Evolutionary conservation across 2,113 vertebrate species (phyloP).

Genomic region (Pteropus alecto): DNA sequence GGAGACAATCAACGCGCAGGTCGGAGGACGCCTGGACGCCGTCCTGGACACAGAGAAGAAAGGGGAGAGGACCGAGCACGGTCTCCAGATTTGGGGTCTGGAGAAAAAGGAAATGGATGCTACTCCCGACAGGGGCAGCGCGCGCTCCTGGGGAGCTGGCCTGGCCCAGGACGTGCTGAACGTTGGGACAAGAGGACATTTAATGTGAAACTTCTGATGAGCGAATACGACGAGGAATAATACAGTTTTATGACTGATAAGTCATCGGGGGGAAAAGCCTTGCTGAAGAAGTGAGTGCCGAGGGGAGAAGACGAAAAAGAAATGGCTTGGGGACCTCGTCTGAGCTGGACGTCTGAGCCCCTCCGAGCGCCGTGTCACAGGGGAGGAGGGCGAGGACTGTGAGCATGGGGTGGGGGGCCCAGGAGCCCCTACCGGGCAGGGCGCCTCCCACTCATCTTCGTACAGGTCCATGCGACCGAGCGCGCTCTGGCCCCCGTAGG

Average conservation of each 20-base stretch:
- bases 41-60: neutral
- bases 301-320: neutral
- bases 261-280: neutral
- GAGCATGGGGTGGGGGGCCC: neutral
- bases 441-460: accelerated
- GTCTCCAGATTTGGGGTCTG: neutral
- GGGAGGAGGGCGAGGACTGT: neutral
- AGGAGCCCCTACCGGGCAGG: neutral
- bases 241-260: neutral
- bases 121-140: neutral
- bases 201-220: neutral
- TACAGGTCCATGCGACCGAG: neutral
- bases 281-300: neutral
- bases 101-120: neutral
- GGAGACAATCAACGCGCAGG: neutral
- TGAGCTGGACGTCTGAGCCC: neutral
- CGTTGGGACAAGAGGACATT: neutral
- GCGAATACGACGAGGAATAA: neutral
- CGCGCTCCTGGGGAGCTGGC: accelerated
- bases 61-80: neutral
- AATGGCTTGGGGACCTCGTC: neutral
- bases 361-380: neutral
- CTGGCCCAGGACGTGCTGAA: neutral
- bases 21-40: neutral
- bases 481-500: accelerated